These are phyloP conservation scores for Drosophila birchii DNA, from an alignment of 2,888 invertebrate species.

Conservation along the genomic window DNA sequence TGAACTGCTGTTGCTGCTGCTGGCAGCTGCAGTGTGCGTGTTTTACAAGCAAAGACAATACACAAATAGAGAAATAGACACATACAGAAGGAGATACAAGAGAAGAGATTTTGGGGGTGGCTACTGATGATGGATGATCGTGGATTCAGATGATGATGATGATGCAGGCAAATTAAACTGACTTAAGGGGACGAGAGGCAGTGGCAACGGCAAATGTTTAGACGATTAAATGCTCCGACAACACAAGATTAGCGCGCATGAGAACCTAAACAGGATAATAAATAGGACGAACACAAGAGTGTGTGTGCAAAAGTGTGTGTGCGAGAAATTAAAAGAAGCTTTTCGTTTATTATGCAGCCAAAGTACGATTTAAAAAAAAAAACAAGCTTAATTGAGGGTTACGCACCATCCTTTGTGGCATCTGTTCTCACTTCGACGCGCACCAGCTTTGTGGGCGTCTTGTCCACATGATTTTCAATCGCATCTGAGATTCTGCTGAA, in stretches of 20 bases:
- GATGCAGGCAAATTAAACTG: constrained; percentile 34
- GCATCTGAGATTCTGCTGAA: constrained; percentile 84
- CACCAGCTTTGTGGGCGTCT: constrained; percentile 90
- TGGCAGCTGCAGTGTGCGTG: constrained; percentile 75
- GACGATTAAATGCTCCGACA: constrained; percentile 67
- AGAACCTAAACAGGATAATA: constrained; percentile 74
- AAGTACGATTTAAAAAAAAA: not conserved
- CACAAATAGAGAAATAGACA: constrained; percentile 56
- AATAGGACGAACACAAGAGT: constrained; percentile 54
- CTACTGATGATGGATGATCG: constrained; percentile 23
- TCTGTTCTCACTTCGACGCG: constrained; percentile 90
- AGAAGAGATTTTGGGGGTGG: constrained; percentile 36
- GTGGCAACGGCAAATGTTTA: constrained; percentile 63
- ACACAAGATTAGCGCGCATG: constrained; percentile 80
- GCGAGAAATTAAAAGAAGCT: constrained; percentile 53
- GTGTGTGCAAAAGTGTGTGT: constrained; percentile 54
- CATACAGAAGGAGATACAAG: constrained; percentile 35
- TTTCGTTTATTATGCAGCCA: constrained; percentile 29
- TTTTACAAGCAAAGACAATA: constrained; percentile 69
- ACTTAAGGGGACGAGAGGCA: constrained; percentile 51
- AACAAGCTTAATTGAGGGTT: not conserved
- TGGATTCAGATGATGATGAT: constrained; percentile 39
- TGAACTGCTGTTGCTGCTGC: constrained; percentile 55
- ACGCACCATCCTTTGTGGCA: constrained; percentile 82
- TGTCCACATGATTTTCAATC: constrained; percentile 86